phyloP scores from a whole-genome alignment of 1,140 invertebrate species.

The Trichonephila inaurata region DNA sequence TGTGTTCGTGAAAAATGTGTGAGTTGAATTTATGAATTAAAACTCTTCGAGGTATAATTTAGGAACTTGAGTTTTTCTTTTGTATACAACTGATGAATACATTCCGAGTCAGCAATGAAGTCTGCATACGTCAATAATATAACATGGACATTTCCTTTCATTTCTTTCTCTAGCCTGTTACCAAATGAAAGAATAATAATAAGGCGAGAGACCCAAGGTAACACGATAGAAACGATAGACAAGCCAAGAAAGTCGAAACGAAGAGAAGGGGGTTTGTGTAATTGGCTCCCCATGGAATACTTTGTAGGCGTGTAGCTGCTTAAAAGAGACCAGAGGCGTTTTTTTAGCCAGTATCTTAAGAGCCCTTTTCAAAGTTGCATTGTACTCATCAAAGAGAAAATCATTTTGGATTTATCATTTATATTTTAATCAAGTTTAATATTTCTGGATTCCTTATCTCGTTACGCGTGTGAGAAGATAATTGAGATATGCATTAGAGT shows the following conservation, averaged over 20 bases:
- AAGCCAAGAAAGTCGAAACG: conserved; percentile 20
- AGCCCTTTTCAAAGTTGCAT: neutral
- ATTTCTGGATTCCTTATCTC: neutral
- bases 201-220: neutral
- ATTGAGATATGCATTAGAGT: too few species aligned
- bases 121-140: neutral
- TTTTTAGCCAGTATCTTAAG: neutral
- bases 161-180: conserved; percentile 22
- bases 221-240: conserved; percentile 22
- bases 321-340: conserved; percentile 13
- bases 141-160: neutral
- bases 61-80: too few species aligned
- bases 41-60: too few species aligned
- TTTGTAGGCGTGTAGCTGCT: conserved; percentile 22
- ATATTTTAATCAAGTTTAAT: neutral
- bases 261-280: neutral
- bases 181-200: conserved; percentile 23
- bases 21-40: too few species aligned
- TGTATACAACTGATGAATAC: neutral
- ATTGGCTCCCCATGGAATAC: conserved; percentile 44
- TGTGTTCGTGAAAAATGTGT: too few species aligned
- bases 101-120: neutral
- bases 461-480: too few species aligned
- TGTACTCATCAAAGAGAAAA: conserved; percentile 2
- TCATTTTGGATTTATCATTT: neutral